Evolutionary conservation across 2,888 invertebrate species (phyloP).

Genomic region (Agrilus biguttatus): DNA sequence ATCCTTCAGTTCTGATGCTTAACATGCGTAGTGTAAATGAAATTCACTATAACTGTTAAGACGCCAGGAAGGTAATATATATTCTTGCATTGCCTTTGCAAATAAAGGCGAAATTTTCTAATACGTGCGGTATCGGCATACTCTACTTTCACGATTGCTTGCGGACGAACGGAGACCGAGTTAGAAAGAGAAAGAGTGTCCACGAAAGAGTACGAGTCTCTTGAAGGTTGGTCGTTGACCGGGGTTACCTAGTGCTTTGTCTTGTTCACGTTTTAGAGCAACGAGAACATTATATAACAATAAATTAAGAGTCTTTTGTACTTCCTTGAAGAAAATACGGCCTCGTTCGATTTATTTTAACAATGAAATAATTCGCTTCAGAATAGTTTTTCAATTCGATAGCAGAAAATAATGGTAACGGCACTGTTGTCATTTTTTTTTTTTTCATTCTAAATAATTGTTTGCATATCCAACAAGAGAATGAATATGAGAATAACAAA

Average conservation of each 20-base stretch:
- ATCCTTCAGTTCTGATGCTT: too few relatives aligned
- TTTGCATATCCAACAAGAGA: too few relatives aligned
- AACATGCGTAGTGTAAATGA: too few relatives aligned
- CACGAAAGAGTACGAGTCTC: slow-evolving; percentile 3
- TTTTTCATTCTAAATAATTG: too few relatives aligned
- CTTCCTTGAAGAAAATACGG: neutral
- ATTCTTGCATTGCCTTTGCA: slow-evolving; percentile 17
- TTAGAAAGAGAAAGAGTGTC: slow-evolving; percentile 1
- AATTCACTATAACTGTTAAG: too few relatives aligned
- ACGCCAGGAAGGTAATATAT: slow-evolving; percentile 2
- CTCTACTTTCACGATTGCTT: neutral
- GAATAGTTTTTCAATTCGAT: too few relatives aligned
- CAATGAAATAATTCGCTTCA: neutral
- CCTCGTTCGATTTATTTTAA: neutral
- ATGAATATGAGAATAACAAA: too few relatives aligned
- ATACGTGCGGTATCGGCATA: slow-evolving; percentile 3
- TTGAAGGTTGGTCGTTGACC: slow-evolving; percentile 26
- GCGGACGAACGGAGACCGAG: neutral
- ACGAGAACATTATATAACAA: neutral
- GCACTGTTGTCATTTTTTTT: too few relatives aligned
- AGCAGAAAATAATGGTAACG: too few relatives aligned
- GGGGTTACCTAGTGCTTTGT: slow-evolving; percentile 21
- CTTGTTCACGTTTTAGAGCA: slow-evolving; percentile 6
- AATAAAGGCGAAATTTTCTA: slow-evolving; percentile 12
- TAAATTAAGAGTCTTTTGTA: neutral